Evolutionary conservation across 1,140 invertebrate species (phyloP).

Genomic region (Drosophila funebris): DNA sequence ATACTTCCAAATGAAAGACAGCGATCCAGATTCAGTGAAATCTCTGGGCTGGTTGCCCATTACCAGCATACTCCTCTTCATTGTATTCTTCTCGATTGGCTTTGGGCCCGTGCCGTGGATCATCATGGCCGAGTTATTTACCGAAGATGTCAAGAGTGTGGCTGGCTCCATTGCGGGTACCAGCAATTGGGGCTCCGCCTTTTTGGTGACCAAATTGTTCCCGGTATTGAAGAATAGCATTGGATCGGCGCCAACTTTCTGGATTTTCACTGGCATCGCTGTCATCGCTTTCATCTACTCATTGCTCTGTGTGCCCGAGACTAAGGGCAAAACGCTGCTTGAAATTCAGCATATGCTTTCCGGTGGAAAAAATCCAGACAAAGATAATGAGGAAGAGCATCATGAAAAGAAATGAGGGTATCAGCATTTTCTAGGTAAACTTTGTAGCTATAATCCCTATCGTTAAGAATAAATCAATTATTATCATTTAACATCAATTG

Average conservation of each 20-base stretch:
- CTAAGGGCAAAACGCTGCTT: slow-evolving; percentile 88
- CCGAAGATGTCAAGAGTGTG: slow-evolving; percentile 90
- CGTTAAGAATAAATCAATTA: slow-evolving; percentile 11
- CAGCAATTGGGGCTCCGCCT: slow-evolving; percentile 92
- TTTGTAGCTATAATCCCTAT: slow-evolving; percentile 15
- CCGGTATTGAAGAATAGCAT: slow-evolving; percentile 75
- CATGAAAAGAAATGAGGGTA: neutral
- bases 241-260: slow-evolving; percentile 88
- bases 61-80: slow-evolving; percentile 89
- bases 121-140: slow-evolving; percentile 90
- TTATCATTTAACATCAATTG: too few species aligned
- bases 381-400: neutral
- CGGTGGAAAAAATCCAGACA: slow-evolving; percentile 41
- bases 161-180: slow-evolving; percentile 89
- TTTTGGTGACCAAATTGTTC: slow-evolving; percentile 90
- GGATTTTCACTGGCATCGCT: slow-evolving; percentile 90
- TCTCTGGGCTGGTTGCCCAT: slow-evolving; percentile 89
- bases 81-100: slow-evolving; percentile 90
- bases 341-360: slow-evolving; percentile 85
- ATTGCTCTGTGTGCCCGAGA: slow-evolving; percentile 88
- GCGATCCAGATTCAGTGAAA: slow-evolving; percentile 36
- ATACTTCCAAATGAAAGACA: slow-evolving; percentile 87
- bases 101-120: slow-evolving; percentile 93
- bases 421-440: slow-evolving; percentile 3
- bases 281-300: slow-evolving; percentile 87